Evolutionary conservation across 2,113 vertebrate genomes (phyloP).

Genomic region (Rhipidura dahli): DNA sequence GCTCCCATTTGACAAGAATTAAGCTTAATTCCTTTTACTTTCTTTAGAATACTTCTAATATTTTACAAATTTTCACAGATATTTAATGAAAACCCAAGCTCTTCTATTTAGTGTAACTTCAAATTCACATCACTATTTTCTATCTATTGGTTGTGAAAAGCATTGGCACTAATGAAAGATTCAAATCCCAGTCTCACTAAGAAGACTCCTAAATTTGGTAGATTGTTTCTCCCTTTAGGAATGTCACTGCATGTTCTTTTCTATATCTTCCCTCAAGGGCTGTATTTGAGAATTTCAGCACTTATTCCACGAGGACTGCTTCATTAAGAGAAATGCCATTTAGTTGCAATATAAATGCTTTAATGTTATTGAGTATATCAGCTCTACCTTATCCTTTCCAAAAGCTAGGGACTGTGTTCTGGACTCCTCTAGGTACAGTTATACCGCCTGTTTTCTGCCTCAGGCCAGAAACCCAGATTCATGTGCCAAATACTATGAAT

Average conservation of each 20-base stretch:
- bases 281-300: not conserved
- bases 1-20: not conserved
- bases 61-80: not conserved
- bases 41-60: not conserved
- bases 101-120: not conserved
- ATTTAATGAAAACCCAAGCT: not conserved
- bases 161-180: not conserved
- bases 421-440: not conserved
- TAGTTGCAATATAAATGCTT: slow-evolving; percentile 1
- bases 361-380: not conserved
- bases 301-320: not conserved
- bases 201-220: not conserved
- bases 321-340: not conserved
- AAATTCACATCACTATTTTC: not conserved
- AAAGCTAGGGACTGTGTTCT: not conserved
- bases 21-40: not conserved
- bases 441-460: not conserved
- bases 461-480: not conserved
- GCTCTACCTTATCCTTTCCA: not conserved
- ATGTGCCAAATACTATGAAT: not conserved
- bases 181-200: not conserved
- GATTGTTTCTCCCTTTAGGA: not conserved
- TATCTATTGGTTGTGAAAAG: not conserved
- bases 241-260: not conserved
- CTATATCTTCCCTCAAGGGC: not conserved